These are phyloP conservation scores for Plutomurus gul DNA, from an alignment of 1,140 invertebrate genomes.

Conservation along the genomic window DNA sequence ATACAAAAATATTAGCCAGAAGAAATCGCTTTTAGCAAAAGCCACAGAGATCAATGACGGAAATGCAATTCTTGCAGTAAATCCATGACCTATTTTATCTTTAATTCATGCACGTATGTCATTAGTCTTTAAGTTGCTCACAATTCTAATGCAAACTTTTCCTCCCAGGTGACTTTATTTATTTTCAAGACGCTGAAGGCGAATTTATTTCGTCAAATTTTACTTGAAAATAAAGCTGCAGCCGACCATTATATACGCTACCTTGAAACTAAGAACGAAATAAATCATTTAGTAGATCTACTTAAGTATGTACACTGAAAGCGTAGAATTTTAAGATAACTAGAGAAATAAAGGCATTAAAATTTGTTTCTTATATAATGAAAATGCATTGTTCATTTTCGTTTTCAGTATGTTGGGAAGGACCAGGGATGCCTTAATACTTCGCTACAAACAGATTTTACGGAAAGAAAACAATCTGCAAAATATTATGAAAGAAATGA, in stretches of 20 bases:
- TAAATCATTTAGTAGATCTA: slow-evolving; percentile 62
- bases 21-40: slow-evolving; percentile 61
- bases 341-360: no score
- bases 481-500: slow-evolving; percentile 42
- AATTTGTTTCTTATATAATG: no score
- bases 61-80: slow-evolving; percentile 63
- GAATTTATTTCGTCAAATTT: slow-evolving; percentile 59
- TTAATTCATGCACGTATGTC: neutral
- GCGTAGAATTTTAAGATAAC: no score
- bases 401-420: slow-evolving; percentile 62
- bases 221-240: slow-evolving; percentile 60
- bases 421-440: slow-evolving; percentile 57
- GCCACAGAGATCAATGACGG: slow-evolving; percentile 62
- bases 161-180: slow-evolving; percentile 61
- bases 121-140: neutral
- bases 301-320: slow-evolving; percentile 59
- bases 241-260: slow-evolving; percentile 62
- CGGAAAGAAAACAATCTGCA: slow-evolving; percentile 45
- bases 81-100: slow-evolving; percentile 43
- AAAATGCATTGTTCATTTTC: slow-evolving; percentile 15
- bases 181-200: slow-evolving; percentile 62
- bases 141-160: slow-evolving; percentile 31
- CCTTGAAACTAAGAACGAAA: slow-evolving; percentile 60
- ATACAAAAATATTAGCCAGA: slow-evolving; percentile 62
- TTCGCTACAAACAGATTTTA: slow-evolving; percentile 51